Percentiles rank a stretch among this genome's conserved stretches.
These are phyloP conservation scores for Branchinecta lynchi DNA, from an alignment of 1,140 invertebrate genomes.

Conservation along the genomic window DNA sequence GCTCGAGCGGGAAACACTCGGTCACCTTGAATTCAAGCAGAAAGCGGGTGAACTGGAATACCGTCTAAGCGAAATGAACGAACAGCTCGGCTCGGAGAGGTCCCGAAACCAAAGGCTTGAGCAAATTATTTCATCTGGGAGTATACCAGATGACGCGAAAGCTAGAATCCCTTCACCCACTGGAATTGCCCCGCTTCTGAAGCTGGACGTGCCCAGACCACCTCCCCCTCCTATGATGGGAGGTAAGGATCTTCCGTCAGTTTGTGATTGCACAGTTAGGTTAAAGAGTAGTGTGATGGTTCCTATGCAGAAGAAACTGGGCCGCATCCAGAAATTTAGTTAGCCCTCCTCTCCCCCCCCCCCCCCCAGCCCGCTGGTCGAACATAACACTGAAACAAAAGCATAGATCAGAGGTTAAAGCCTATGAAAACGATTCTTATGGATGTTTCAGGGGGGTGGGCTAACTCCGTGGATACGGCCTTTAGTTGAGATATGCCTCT, in stretches of 20 bases:
- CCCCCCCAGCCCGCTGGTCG: too few species aligned
- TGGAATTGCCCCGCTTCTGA: conserved; percentile 18
- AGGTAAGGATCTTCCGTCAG: neutral
- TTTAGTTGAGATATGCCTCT: too few species aligned
- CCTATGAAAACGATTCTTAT: too few species aligned
- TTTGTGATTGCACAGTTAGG: too few species aligned
- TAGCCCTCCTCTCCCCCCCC: too few species aligned
- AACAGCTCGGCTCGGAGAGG: conserved; percentile 56
- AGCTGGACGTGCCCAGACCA: neutral
- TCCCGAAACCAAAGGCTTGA: conserved; percentile 64
- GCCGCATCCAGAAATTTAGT: too few species aligned
- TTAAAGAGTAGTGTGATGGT: too few species aligned
- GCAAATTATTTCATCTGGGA: conserved; percentile 59
- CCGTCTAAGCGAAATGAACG: conserved; percentile 50
- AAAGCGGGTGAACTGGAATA: conserved; percentile 56
- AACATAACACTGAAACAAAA: too few species aligned
- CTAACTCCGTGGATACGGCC: too few species aligned
- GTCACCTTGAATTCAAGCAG: conserved; percentile 71
- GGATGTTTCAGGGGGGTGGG: too few species aligned
- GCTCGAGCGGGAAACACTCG: conserved; percentile 71
- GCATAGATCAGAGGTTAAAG: too few species aligned
- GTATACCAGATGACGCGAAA: conserved; percentile 82
- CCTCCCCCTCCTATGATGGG: neutral
- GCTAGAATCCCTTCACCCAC: conserved; percentile 36
- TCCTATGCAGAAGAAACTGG: too few species aligned